Evolutionary conservation across 2,888 invertebrate genomes (phyloP).

Genomic region (Barypeithes pellucidus): DNA sequence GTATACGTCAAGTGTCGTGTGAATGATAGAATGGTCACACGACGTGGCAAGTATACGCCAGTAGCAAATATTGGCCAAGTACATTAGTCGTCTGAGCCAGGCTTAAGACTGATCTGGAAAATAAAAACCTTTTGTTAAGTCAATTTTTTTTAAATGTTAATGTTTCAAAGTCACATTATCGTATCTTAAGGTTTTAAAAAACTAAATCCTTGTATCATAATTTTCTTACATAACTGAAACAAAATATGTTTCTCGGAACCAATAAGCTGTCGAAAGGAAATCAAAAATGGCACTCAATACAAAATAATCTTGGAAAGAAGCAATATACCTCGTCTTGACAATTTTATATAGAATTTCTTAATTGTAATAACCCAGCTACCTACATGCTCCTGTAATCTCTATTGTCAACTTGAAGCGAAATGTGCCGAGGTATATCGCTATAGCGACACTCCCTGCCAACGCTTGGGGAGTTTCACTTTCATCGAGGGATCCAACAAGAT

Average conservation of each 20-base stretch:
- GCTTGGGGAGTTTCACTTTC: conserved; percentile 65
- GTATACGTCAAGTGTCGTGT: too few relatives aligned
- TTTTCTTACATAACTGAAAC: not conserved
- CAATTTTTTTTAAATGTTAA: too few relatives aligned
- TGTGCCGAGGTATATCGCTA: conserved; percentile 66
- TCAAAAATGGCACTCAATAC: conserved; percentile 34
- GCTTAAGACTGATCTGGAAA: too few relatives aligned
- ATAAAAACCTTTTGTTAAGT: too few relatives aligned
- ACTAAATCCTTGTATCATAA: conserved; percentile 6
- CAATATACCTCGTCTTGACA: conserved; percentile 34
- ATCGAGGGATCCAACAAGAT: conserved; percentile 62
- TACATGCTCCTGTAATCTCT: conserved; percentile 50
- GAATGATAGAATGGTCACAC: too few relatives aligned
- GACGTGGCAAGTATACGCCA: too few relatives aligned
- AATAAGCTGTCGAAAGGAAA: conserved; percentile 5
- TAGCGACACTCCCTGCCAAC: conserved; percentile 65
- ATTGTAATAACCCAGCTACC: conserved; percentile 49
- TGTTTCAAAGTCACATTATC: not conserved
- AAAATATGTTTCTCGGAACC: conserved; percentile 12
- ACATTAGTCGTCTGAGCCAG: too few relatives aligned
- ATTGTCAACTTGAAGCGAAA: conserved; percentile 50
- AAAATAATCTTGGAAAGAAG: conserved; percentile 22
- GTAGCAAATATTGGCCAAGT: too few relatives aligned
- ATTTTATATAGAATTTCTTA: conserved; percentile 49
- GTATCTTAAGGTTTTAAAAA: not conserved